Evolutionary conservation across 2,888 invertebrate genomes (phyloP), one percentile per base, ranked within the genome.

Genomic region (Pantelozetes paolii): DNA sequence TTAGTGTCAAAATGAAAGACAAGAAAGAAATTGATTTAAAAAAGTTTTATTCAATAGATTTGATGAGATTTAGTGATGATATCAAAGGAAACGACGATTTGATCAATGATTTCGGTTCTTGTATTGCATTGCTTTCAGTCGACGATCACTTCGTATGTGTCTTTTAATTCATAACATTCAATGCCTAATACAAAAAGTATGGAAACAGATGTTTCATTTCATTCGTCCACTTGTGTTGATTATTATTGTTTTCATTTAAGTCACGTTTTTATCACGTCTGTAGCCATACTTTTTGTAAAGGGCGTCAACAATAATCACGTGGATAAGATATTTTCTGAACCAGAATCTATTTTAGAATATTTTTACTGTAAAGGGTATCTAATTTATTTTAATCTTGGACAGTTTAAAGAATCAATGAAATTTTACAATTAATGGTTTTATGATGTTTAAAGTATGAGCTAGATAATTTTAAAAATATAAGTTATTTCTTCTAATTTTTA

Each of bases 21-120:
- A 42, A 40, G 23, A 40, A 1, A 18, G 8, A 18, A 8, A 67
- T 67, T 9, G 40, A 67, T 42, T 67, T 36, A 40, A 36, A 67
- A 6, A 40, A 36, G 20, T 67, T 67, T 20, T 20, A n/a, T 20
- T 67, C 67, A 67, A 67, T 67, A 40, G 67, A 67, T n/a, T 23
- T 67, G 42, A 62, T 8, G 32, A 30, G 32, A 62, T 62, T 62
- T 23, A 32, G 32, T 5, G 62, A 62, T 15, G 15, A 30, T 26
- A 32, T 62, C 15, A 1, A 9, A 30, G 32, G 1, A 9, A 62
- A 62, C 28, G 32, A 6, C 11, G 8, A 8, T 28, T 23, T 32
- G 36, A 6, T 62, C 32, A 62, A 62, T 20, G 62, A 62, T n/a
- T 62, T 62, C 18, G 62, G 62, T 18, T 6, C 26, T 62, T 62